A percentile compares a stretch with the other conserved stretches of the same genome.
These are phyloP conservation scores for Macroramphosus scolopax DNA, from an alignment of 2,797 vertebrate genomes.

Conservation along the genomic window DNA sequence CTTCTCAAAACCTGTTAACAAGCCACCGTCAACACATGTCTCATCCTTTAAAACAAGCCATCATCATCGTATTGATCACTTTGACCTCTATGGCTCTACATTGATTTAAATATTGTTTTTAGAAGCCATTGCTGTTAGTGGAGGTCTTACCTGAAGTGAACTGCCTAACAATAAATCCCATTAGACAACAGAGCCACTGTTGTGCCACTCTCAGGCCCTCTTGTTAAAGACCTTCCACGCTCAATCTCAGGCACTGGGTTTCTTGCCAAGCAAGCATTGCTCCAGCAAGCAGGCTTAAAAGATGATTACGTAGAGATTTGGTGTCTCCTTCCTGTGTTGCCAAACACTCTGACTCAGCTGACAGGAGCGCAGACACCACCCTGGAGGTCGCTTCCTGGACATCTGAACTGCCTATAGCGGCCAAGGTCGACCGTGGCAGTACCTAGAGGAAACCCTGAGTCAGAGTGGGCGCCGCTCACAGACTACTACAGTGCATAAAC, in stretches of 20 bases:
- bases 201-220: too few relatives aligned
- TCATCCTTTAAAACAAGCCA: too few relatives aligned
- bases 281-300: constrained; percentile 48
- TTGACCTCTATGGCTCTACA: too few relatives aligned
- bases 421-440: constrained; percentile 26
- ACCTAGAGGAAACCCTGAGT: constrained; percentile 62
- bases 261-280: constrained; percentile 28
- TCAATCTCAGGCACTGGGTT: constrained; percentile 24
- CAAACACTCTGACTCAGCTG: constrained; percentile 67
- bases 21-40: too few relatives aligned
- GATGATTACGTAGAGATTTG: constrained; percentile 61
- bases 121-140: neutral
- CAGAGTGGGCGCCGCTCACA: constrained; percentile 20
- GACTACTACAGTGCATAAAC: constrained; percentile 11
- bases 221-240: neutral
- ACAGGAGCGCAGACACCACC: constrained; percentile 29
- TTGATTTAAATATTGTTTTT: neutral
- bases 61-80: too few relatives aligned
- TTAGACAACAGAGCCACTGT: constrained; percentile 6
- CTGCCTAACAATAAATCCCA: constrained; percentile 2
- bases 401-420: constrained; percentile 27
- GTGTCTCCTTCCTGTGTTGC: constrained; percentile 48
- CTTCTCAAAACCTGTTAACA: too few relatives aligned
- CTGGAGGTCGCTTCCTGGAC: constrained; percentile 34
- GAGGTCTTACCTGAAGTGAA: constrained; percentile 1